Evolutionary conservation across 2,113 vertebrate genomes (phyloP).

Genomic region (Dipodomys ordii): DNA sequence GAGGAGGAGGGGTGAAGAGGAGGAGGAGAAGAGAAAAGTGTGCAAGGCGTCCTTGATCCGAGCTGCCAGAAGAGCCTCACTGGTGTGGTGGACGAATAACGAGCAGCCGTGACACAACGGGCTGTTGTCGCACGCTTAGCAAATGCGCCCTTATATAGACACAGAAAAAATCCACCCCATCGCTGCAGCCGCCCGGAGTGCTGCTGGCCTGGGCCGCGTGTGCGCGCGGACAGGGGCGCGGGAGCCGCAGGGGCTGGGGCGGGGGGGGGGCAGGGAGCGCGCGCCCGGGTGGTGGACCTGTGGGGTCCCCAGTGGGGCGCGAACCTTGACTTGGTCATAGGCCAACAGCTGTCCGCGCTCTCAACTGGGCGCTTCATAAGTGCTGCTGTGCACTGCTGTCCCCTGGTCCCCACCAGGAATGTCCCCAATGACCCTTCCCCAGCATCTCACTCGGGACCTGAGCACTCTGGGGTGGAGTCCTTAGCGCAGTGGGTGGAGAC

Average conservation of each 20-base stretch:
- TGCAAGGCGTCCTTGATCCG: background rate
- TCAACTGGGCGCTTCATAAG: accelerated
- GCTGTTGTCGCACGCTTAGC: background rate
- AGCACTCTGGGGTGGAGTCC: background rate
- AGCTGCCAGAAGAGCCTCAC: background rate
- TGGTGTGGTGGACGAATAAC: background rate
- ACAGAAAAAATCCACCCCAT: background rate
- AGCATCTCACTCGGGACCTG: background rate
- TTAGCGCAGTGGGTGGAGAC: background rate
- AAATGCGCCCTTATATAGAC: slow-evolving; percentile 64
- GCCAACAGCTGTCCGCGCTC: accelerated
- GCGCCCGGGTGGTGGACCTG: accelerated
- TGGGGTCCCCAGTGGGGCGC: background rate
- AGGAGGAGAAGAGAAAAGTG: background rate
- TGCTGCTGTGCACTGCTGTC: too few species aligned
- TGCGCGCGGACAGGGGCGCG: background rate
- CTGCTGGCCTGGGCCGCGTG: background rate
- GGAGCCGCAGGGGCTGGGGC: background rate
- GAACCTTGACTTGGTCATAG: background rate
- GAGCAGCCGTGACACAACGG: background rate
- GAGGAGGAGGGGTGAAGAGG: background rate
- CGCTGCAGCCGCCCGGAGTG: background rate
- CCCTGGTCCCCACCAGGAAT: background rate
- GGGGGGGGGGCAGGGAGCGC: too few species aligned
- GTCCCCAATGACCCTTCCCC: background rate